Base-by-base conservation (phyloP, 2,113 vertebrate species). In the Carollia perspicillata region DNA sequence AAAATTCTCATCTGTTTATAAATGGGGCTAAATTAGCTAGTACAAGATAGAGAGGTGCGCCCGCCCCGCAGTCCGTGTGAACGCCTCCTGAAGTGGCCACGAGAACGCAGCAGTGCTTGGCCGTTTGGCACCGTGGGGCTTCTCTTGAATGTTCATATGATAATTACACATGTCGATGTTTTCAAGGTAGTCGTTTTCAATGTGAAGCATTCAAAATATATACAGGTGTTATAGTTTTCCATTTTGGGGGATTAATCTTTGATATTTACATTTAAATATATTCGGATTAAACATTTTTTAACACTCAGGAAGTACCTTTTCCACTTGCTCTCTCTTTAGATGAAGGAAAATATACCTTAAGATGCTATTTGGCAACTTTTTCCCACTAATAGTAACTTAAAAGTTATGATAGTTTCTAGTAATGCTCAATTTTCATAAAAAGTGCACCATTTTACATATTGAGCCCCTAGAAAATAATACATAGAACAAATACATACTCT, bases 1-100 rank as follows among this genome's bases (percentile, higher is more conserved):
- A 96, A 83, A 97, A 79, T 9, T 94, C 92, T 55, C 74, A 94
- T 72, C 74, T 96, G 79, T 93, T 97, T 81, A 75, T 81, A 97
- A 97, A 84, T 58, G 96, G 58, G 93, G 78, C 93, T 97, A 97
- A 95, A 96, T 69, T 97, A 96, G 28, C 87, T 77, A 95, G 42
- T 74, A 86, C 83, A 58, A 80, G 92, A 93, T 60, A 65, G 66
- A 44, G 75, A 8, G 58, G 81, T 17, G 77, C 17, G n/a, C 33
- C 95, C 95, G 92, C 12, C 93, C 77, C 49, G 83, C 51, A 80
- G 66, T 35, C 7, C 28, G 12, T 3, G 3, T n/a, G 42, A 78
- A 33, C 60, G 71, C 49, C 69, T 51, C 66, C 30, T 81, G 84
- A 66, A 35, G 79, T 33, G 1, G 2, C 35, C 84, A 35, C 13